Percentiles rank a stretch among this genome's conserved stretches.
These are phyloP conservation scores for Leucosticte australis DNA, from an alignment of 2,113 vertebrate genomes.

Conservation along the genomic window DNA sequence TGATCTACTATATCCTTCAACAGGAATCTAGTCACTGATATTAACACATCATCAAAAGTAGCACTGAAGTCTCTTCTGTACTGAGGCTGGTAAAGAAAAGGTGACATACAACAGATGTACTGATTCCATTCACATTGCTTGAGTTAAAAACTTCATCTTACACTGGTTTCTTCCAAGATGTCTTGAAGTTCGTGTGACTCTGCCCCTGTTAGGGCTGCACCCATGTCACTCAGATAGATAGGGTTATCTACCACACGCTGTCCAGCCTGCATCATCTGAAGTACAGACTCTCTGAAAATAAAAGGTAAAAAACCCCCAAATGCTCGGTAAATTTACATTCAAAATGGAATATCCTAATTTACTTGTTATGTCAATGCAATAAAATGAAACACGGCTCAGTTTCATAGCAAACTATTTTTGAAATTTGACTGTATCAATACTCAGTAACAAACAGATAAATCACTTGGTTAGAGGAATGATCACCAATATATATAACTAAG, in stretches of 20 bases:
- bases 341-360: background rate
- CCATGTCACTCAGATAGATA: conserved; percentile 98
- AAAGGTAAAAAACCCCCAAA: background rate
- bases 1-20: background rate
- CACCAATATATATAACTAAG: background rate
- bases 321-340: background rate
- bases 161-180: conserved; percentile 91
- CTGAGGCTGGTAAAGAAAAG: background rate
- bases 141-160: conserved; percentile 66
- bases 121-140: background rate
- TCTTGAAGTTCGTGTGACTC: conserved; percentile 95
- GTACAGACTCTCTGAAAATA: conserved; percentile 88
- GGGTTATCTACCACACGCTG: conserved; percentile 97
- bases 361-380: background rate
- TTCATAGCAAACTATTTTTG: background rate
- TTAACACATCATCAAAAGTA: background rate
- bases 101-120: background rate
- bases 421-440: background rate
- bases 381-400: background rate
- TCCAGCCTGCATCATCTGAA: conserved; percentile 99
- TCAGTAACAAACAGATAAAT: background rate
- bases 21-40: background rate
- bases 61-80: background rate
- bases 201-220: conserved; percentile 91
- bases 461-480: background rate